phyloP scores from a whole-genome alignment of 2,888 invertebrate genomes.

The Laspeyria flexula region DNA sequence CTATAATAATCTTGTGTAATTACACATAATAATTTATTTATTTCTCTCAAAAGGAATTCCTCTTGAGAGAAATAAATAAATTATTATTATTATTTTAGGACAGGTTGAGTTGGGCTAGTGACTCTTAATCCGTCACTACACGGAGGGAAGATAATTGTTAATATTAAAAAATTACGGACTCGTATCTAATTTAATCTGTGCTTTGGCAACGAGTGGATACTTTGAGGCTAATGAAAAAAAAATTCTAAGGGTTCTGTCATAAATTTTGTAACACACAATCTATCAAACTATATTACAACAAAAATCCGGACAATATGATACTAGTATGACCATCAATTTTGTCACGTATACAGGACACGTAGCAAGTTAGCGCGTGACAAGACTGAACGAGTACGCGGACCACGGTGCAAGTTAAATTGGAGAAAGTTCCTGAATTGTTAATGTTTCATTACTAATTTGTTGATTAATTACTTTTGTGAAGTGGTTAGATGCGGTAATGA shows the following conservation, averaged over 20 bases:
- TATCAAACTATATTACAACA: background rate
- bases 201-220: too few relatives aligned
- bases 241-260: background rate
- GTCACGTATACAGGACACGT: conserved; percentile 27
- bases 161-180: too few relatives aligned
- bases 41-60: too few relatives aligned
- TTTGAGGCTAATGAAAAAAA: too few relatives aligned
- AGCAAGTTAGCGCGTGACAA: conserved; percentile 22
- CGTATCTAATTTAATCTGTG: too few relatives aligned
- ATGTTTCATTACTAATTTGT: conserved; percentile 10
- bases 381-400: conserved; percentile 17
- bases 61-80: too few relatives aligned
- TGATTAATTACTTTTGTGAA: conserved; percentile 9
- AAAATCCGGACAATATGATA: conserved; percentile 12
- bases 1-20: too few relatives aligned
- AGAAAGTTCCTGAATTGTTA: conserved; percentile 11
- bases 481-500: conserved; percentile 1
- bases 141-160: too few relatives aligned
- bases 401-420: conserved; percentile 14
- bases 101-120: too few relatives aligned
- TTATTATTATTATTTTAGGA: too few relatives aligned
- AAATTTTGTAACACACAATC: background rate
- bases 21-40: too few relatives aligned
- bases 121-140: too few relatives aligned
- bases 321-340: conserved; percentile 19